phyloP scores from a whole-genome alignment of 2,888 invertebrate species.

The Girardia tigrina region DNA sequence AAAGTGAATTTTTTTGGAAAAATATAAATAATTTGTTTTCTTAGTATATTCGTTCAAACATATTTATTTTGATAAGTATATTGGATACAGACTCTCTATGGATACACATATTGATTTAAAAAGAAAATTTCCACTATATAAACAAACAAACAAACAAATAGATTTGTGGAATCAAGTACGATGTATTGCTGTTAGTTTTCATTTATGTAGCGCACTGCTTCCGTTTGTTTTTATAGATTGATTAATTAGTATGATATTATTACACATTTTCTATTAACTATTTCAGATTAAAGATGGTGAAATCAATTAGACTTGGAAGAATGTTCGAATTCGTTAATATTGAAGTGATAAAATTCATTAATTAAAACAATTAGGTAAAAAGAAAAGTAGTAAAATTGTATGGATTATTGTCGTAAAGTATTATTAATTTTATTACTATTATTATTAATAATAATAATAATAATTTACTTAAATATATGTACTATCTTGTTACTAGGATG shows the following conservation, averaged over 20 bases:
- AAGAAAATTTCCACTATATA: neutral
- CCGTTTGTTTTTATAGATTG: neutral
- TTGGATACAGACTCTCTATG: neutral
- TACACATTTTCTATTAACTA: neutral
- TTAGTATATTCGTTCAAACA: neutral
- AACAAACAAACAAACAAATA: neutral
- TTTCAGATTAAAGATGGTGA: neutral
- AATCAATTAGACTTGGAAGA: neutral
- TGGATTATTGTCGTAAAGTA: neutral
- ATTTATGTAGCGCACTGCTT: neutral
- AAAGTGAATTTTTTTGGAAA: too few relatives aligned
- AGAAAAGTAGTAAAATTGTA: too few relatives aligned
- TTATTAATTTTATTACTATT: neutral
- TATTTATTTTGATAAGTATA: neutral
- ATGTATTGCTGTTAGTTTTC: neutral
- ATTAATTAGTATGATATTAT: neutral
- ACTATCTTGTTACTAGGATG: too few relatives aligned
- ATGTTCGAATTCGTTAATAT: neutral
- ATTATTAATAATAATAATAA: neutral
- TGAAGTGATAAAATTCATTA: too few relatives aligned
- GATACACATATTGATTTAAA: neutral
- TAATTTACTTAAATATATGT: too few relatives aligned
- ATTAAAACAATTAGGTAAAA: too few relatives aligned
- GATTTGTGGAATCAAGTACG: neutral
- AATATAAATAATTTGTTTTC: neutral